Percentiles rank a stretch among this genome's conserved stretches.
phyloP scores from a whole-genome alignment of 2,888 invertebrate genomes.

The Clivina fossor region DNA sequence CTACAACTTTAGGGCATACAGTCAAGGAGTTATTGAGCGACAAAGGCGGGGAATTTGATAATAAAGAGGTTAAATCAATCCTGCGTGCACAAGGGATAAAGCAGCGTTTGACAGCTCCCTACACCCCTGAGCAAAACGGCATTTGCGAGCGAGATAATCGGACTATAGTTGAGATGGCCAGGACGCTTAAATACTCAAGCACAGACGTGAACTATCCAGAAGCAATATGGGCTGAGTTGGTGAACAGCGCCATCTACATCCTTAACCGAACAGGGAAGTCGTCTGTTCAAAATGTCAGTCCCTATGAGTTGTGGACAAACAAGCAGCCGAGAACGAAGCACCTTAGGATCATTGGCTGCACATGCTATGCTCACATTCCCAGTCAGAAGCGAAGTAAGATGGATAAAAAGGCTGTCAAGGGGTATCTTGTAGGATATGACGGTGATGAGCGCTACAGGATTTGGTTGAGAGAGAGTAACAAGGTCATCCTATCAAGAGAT shows the following conservation, averaged over 20 bases:
- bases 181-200: conserved; percentile 41
- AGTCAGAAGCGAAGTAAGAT: conserved; percentile 41
- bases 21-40: conserved; percentile 44
- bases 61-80: conserved; percentile 39
- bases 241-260: conserved; percentile 39
- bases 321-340: conserved; percentile 9
- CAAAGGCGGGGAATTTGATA: conserved; percentile 45
- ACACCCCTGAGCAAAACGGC: conserved; percentile 41
- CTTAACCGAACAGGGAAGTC: conserved; percentile 42
- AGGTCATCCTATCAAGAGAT: conserved; percentile 41
- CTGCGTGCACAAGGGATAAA: conserved; percentile 37
- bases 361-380: conserved; percentile 41
- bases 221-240: conserved; percentile 41
- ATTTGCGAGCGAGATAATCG: conserved; percentile 40
- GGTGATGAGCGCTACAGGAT: conserved; percentile 43
- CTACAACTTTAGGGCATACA: conserved; percentile 40
- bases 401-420: conserved; percentile 42
- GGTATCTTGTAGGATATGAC: conserved; percentile 43
- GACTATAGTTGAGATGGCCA: conserved; percentile 43
- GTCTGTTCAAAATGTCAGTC: conserved; percentile 38
- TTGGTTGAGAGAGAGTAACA: conserved; percentile 36
- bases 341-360: too few species aligned
- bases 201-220: conserved; percentile 35
- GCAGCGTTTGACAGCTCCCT: conserved; percentile 38
- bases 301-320: conserved; percentile 42